Conservation (phyloP, 2,888 invertebrate genomes). For the Didymodactylos carnosus region DNA sequence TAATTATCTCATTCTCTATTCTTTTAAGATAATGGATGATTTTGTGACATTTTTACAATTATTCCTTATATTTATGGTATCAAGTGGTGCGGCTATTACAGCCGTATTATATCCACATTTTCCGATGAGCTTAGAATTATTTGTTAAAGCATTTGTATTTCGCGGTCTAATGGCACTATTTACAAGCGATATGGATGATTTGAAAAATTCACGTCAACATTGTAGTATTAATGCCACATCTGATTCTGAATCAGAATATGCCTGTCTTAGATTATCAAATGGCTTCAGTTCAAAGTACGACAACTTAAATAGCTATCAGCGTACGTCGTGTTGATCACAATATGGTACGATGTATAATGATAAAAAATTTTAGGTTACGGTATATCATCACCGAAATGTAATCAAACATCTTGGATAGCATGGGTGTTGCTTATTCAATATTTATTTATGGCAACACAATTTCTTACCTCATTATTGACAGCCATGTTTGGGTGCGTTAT, state of each 20-base stretch:
- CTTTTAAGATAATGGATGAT: slow-evolving; percentile 27
- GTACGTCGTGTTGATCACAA: not conserved
- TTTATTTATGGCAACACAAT: slow-evolving; percentile 2
- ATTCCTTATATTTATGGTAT: slow-evolving; percentile 29
- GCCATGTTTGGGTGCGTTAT: slow-evolving; percentile 8
- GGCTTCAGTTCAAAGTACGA: not conserved
- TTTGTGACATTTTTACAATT: slow-evolving; percentile 30
- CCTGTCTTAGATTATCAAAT: not conserved
- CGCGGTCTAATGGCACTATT: slow-evolving; percentile 36
- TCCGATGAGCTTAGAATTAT: slow-evolving; percentile 23
- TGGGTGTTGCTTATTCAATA: slow-evolving; percentile 12
- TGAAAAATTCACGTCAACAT: slow-evolving; percentile 20
- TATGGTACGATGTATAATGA: not conserved
- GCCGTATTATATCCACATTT: slow-evolving; percentile 37
- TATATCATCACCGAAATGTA: not conserved
- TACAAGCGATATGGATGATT: slow-evolving; percentile 31
- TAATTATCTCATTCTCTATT: no score
- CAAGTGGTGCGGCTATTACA: slow-evolving; percentile 32
- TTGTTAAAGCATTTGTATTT: slow-evolving; percentile 26
- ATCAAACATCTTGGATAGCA: slow-evolving; percentile 3
- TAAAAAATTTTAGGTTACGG: no score
- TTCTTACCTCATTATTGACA: slow-evolving; percentile 8
- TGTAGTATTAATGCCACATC: not conserved
- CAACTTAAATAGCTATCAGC: not conserved
- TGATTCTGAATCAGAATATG: not conserved